Percentiles rank a stretch among this genome's conserved stretches.
Conservation (phyloP, 2,888 invertebrate genomes). For the Mesorhabditis sp. region DNA sequence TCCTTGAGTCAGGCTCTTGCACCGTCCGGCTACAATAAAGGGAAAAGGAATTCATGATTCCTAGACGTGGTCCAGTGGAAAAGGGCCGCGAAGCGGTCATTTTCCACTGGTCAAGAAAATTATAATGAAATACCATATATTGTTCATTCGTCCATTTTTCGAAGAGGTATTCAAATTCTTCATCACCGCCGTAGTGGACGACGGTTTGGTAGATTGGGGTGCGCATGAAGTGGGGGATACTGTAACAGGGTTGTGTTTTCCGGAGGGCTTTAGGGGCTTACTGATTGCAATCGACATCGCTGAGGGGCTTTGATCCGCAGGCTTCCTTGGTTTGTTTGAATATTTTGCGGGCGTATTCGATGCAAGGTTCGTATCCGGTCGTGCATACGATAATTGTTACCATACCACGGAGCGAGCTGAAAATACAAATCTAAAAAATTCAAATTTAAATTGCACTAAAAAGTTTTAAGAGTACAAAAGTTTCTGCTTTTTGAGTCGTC, state of each 20-base stretch:
- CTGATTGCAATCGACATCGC: constrained; percentile 30
- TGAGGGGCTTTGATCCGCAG: constrained; percentile 23
- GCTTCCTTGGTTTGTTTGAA: constrained; percentile 20
- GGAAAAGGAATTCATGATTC: no score
- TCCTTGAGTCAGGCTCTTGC: no score
- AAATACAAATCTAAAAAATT: constrained; percentile 16
- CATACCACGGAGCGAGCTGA: constrained; percentile 14
- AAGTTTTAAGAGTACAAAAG: background rate
- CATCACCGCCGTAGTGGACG: constrained; percentile 27
- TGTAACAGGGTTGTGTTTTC: constrained; percentile 14
- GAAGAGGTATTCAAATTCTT: constrained; percentile 35
- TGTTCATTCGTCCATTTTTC: constrained; percentile 29
- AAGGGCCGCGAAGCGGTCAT: no score
- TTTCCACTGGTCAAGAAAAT: no score
- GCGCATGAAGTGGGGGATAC: constrained; percentile 28
- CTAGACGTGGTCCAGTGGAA: no score
- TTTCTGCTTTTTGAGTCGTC: background rate
- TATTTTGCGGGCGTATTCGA: constrained; percentile 19
- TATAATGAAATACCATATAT: constrained; percentile 14
- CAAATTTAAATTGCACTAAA: background rate
- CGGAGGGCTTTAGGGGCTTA: constrained; percentile 11
- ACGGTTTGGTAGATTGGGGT: constrained; percentile 28
- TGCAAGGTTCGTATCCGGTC: constrained; percentile 33
- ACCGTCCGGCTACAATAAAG: no score
- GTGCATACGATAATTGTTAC: constrained; percentile 22